phyloP scores from a whole-genome alignment of 2,113 vertebrate genomes.

The Pyrgilauda ruficollis region DNA sequence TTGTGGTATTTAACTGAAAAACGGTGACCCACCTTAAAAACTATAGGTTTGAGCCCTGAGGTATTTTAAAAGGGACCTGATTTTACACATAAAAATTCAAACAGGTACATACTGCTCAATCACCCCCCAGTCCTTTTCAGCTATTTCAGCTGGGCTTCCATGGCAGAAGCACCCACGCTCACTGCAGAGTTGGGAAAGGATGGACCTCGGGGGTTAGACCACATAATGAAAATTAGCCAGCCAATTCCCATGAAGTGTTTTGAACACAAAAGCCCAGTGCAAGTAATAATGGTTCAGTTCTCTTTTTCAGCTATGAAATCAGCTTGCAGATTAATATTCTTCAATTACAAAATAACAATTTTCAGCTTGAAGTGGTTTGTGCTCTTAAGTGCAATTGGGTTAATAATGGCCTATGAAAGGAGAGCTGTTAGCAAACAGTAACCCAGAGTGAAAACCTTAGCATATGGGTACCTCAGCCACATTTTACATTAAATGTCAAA shows the following conservation, averaged over 20 bases:
- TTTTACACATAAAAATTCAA: background rate
- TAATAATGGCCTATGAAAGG: conserved; percentile 27
- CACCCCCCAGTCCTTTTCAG: background rate
- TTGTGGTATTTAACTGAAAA: background rate
- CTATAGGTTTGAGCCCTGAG: background rate
- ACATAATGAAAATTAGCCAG: conserved; percentile 12
- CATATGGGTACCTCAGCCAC: background rate
- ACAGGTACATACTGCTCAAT: background rate
- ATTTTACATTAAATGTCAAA: background rate
- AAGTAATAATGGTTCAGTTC: conserved; percentile 11
- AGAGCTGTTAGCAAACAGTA: conserved; percentile 21
- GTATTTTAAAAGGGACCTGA: background rate
- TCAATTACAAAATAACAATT: conserved; percentile 35
- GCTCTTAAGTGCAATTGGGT: background rate
- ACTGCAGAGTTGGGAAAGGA: background rate
- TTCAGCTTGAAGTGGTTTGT: conserved; percentile 39
- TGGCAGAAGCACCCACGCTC: background rate
- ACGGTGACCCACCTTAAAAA: background rate
- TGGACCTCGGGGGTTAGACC: background rate
- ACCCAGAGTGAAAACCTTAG: background rate
- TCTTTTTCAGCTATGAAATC: conserved; percentile 25
- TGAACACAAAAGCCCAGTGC: conserved; percentile 9
- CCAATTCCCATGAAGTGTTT: conserved; percentile 10
- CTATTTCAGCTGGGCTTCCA: background rate
- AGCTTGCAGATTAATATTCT: conserved; percentile 28